Conservation (phyloP, 2,797 vertebrate genomes). For the Merluccius polli region DNA sequence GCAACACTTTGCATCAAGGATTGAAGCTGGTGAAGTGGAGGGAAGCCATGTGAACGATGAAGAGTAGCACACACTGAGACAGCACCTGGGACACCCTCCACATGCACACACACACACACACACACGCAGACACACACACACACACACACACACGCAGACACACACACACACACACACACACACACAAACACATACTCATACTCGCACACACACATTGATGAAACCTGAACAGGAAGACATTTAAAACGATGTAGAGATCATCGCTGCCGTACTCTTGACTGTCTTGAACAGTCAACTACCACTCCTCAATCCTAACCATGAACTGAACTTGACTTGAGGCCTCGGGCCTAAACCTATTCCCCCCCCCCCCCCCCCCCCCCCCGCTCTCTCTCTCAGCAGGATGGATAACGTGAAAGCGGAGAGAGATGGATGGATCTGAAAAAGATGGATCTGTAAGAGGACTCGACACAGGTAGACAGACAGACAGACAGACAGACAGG, state of each 20-base stretch:
- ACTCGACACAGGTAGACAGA: not conserved
- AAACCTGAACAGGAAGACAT: not conserved
- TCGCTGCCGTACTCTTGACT: not conserved
- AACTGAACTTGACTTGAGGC: not conserved
- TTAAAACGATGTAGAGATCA: not conserved
- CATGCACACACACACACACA: slow-evolving; percentile 15
- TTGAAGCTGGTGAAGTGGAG: not conserved
- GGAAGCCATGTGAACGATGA: not conserved
- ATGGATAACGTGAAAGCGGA: not conserved
- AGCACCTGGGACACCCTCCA: not conserved
- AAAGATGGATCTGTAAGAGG: not conserved
- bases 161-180: not conserved
- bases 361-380: not conserved
- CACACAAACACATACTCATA: slow-evolving; percentile 7
- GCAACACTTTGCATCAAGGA: not conserved
- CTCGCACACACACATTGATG: slow-evolving; percentile 10
- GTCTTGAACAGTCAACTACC: not conserved
- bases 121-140: slow-evolving; percentile 6
- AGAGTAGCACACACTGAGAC: not conserved
- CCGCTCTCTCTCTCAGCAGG: not conserved
- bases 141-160: slow-evolving; percentile 1
- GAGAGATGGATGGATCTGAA: not conserved
- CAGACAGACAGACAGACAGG: not conserved
- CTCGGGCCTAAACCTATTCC: not conserved
- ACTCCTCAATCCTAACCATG: not conserved